A percentile compares a stretch with the other conserved stretches of the same genome.
Evolutionary conservation across 2,888 invertebrate species (phyloP).

Genomic region (Pseudoips prasinana): DNA sequence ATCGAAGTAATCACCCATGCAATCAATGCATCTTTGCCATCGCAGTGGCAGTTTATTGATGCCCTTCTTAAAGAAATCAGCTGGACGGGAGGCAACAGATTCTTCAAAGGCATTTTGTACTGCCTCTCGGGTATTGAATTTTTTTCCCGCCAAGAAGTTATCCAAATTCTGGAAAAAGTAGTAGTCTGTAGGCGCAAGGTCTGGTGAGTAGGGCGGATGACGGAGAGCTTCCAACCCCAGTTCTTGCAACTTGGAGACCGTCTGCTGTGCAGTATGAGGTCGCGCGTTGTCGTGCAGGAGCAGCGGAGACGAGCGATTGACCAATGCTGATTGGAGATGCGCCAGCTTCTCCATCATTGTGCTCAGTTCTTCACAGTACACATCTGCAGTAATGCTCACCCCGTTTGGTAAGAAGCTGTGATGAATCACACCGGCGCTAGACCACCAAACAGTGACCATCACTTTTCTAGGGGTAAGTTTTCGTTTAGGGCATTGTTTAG

Average conservation of each 20-base stretch:
- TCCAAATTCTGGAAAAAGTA: constrained; percentile 15
- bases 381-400: constrained; percentile 20
- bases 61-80: constrained; percentile 4
- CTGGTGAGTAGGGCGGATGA: constrained; percentile 5
- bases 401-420: constrained; percentile 28
- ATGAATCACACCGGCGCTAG: constrained; percentile 25
- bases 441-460: constrained; percentile 10
- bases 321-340: constrained; percentile 2
- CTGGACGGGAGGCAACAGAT: not conserved
- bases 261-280: constrained; percentile 15
- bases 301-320: constrained; percentile 13
- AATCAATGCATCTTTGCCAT: not conserved
- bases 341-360: no score
- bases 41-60: not conserved
- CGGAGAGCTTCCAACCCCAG: constrained; percentile 6
- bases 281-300: constrained; percentile 8
- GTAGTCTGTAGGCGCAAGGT: constrained; percentile 10
- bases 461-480: constrained; percentile 15
- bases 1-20: not conserved
- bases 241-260: constrained; percentile 5
- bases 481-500: constrained; percentile 11
- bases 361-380: constrained; percentile 17
- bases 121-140: constrained; percentile 3
- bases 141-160: no score
- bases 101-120: constrained; percentile 9